These are phyloP conservation scores for crab-eating macaque (Macaca fascicularis) DNA, from an alignment of 2,113 vertebrate genomes.

Conservation along the genomic window T2T-MFA8v1.1 NC_088376.1:129184001-129184500, in stretches of 20 bases:
- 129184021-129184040: not conserved
- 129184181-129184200: not conserved
- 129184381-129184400: not conserved
- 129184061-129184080: not conserved
- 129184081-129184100: not conserved
- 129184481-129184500: not conserved
- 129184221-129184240: too few relatives aligned
- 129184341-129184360: conserved; percentile 2
- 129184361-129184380: not conserved
- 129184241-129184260: not conserved
- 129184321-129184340: not conserved
- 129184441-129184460: not conserved
- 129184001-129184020: not conserved
- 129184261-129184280: not conserved
- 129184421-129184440: not conserved
- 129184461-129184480: not conserved
- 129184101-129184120: not conserved
- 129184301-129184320: not conserved
- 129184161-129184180: not conserved
- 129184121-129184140: not conserved
- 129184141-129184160: not conserved
- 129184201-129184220: not conserved
- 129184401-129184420: not conserved
- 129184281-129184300: too few relatives aligned
- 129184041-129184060: not conserved